Conservation (phyloP, 2,113 vertebrate species). For the Lipotes vexillifer region DNA sequence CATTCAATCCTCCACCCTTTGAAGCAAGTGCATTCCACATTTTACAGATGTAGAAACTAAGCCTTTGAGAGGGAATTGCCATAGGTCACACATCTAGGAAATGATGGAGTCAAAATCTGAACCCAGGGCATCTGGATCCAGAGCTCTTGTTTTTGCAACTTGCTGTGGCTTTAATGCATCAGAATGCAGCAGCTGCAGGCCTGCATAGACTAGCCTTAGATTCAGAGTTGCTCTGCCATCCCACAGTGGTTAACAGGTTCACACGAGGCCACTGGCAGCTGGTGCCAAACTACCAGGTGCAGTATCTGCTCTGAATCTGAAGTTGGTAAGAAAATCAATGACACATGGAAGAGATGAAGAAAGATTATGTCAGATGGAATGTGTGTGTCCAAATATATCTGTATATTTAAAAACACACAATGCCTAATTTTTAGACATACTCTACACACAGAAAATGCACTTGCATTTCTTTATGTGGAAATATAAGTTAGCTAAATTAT, state of each 20-base stretch:
- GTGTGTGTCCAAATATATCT: not conserved
- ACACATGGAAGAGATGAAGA: not conserved
- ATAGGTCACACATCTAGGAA: not conserved
- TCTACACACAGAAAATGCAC: not conserved
- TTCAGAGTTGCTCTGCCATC: not conserved
- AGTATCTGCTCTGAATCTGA: not conserved
- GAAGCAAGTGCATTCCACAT: not conserved
- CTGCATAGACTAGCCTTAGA: not conserved
- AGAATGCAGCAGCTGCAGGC: not conserved
- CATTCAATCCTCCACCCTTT: not conserved
- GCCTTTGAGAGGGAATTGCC: not conserved
- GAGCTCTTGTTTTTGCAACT: not conserved
- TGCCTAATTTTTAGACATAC: not conserved
- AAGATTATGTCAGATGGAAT: not conserved
- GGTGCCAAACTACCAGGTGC: not conserved
- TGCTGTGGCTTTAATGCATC: not conserved
- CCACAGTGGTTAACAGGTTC: not conserved
- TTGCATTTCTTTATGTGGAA: not conserved
- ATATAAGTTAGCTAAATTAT: not conserved
- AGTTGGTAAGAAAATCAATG: not conserved
- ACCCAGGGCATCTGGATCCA: not conserved
- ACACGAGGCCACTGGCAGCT: not conserved
- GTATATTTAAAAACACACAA: not conserved
- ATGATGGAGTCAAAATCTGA: not conserved
- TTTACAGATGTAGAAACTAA: not conserved